A percentile compares a stretch with the other conserved stretches of the same genome.
Evolutionary conservation across 2,888 invertebrate species (phyloP).

Genomic region (Phyto melanocephala): DNA sequence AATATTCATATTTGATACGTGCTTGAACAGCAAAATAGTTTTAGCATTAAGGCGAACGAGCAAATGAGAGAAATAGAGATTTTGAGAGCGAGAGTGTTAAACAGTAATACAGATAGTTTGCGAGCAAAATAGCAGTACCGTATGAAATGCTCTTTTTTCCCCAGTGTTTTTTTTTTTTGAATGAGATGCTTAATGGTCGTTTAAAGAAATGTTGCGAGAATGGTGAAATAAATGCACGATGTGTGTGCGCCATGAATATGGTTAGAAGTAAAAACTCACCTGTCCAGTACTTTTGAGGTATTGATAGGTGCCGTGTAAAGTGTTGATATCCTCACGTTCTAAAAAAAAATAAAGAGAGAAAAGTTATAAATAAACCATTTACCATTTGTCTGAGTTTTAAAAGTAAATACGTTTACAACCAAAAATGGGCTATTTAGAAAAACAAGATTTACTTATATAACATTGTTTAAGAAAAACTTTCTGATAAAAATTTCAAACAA

Average conservation of each 20-base stretch:
- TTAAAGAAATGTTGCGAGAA: conserved; percentile 8
- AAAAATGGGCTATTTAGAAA: no score
- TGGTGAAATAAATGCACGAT: conserved; percentile 26
- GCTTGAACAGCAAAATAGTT: neutral
- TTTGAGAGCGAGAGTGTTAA: neutral
- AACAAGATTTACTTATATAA: no score
- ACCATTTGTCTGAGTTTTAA: no score
- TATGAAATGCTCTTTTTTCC: conserved; percentile 27
- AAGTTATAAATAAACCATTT: neutral
- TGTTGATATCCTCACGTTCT: conserved; percentile 76
- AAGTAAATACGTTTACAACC: no score
- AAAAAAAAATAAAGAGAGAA: conserved; percentile 12
- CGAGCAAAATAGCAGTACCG: conserved; percentile 20
- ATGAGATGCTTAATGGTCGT: conserved; percentile 32
- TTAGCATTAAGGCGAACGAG: neutral
- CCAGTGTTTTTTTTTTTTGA: neutral
- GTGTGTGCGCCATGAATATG: conserved; percentile 31
- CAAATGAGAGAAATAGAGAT: neutral
- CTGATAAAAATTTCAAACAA: no score
- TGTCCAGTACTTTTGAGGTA: conserved; percentile 83
- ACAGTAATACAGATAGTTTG: neutral
- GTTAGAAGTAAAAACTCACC: conserved; percentile 77
- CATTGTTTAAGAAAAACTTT: no score
- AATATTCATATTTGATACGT: conserved; percentile 19
- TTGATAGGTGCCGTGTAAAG: conserved; percentile 79